phyloP scores from a whole-genome alignment of 1,140 invertebrate species.

The Drosophila lacertosa region DNA sequence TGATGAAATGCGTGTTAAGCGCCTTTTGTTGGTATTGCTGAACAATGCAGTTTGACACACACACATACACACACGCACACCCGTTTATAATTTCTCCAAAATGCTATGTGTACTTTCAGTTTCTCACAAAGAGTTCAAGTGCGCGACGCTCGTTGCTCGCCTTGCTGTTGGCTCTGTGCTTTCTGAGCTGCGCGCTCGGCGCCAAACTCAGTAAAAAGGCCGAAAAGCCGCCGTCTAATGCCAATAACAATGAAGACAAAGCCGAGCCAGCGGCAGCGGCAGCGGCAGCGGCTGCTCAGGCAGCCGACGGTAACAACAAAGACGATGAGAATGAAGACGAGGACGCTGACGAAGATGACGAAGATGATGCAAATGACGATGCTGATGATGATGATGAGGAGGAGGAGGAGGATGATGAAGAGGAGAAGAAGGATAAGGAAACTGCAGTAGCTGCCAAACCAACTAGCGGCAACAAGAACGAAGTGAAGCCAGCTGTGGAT shows the following conservation, averaged over 20 bases:
- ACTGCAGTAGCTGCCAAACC: conserved; percentile 24
- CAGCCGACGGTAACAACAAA: conserved; percentile 25
- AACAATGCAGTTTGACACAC: conserved; percentile 55
- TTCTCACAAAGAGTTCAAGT: conserved; percentile 81
- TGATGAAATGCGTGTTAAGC: conserved; percentile 59
- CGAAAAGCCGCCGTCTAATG: conserved; percentile 44
- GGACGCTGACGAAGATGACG: conserved; percentile 38
- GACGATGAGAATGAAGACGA: conserved; percentile 32
- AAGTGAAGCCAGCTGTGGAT: conserved; percentile 54
- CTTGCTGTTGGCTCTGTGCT: conserved; percentile 60
- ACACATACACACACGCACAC: conserved; percentile 17
- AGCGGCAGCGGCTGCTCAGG: conserved; percentile 18
- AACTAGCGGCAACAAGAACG: conserved; percentile 56
- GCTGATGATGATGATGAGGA: conserved; percentile 10
- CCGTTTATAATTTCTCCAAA: conserved; percentile 39
- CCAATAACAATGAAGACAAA: conserved; percentile 49
- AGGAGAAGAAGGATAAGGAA: conserved; percentile 34
- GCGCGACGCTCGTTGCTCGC: conserved; percentile 59
- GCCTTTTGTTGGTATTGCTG: conserved; percentile 42
- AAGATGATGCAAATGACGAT: conserved; percentile 32
- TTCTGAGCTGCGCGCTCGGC: conserved; percentile 54
- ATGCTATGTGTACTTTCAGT: conserved; percentile 72
- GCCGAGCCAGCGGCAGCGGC: conserved; percentile 30
- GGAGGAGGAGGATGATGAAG: conserved; percentile 3
- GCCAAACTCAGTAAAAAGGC: conserved; percentile 69